phyloP scores from a whole-genome alignment of 2,888 invertebrate species.

The Halictus quadricinctus region DNA sequence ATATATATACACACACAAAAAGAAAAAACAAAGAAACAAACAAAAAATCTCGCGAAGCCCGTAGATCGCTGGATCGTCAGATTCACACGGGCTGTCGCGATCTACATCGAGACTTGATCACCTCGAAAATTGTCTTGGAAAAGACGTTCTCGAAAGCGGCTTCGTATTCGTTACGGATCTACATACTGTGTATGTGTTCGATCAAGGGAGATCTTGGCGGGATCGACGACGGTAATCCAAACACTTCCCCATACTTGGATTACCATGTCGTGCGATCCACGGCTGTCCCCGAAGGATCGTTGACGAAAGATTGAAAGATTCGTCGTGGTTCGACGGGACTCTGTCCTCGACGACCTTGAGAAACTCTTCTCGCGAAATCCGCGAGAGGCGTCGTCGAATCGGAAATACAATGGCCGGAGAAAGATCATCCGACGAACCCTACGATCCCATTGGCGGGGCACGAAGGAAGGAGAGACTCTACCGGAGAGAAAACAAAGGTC shows the following conservation, averaged over 20 bases:
- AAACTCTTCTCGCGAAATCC: background rate
- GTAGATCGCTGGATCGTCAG: background rate
- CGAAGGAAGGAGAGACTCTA: conserved; percentile 8
- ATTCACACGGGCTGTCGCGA: background rate
- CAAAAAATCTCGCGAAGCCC: background rate
- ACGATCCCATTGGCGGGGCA: background rate
- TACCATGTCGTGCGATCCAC: conserved; percentile 52
- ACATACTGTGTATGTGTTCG: background rate
- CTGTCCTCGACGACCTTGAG: background rate
- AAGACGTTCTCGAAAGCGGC: conserved; percentile 31
- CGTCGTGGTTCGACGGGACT: too few species aligned
- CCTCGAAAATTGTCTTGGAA: background rate
- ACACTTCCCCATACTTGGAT: conserved; percentile 79
- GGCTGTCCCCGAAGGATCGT: background rate
- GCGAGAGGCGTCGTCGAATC: background rate
- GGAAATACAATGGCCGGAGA: background rate
- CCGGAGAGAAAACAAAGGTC: background rate
- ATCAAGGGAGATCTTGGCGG: conserved; percentile 3
- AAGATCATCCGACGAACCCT: background rate
- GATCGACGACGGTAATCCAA: conserved; percentile 68
- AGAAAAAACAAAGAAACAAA: too few species aligned
- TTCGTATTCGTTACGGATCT: background rate
- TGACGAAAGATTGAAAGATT: too few species aligned
- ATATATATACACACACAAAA: background rate
- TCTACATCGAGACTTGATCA: too few species aligned